These are phyloP conservation scores for Dorcus parallelipipedus DNA, from an alignment of 2,888 invertebrate species.

Conservation along the genomic window DNA sequence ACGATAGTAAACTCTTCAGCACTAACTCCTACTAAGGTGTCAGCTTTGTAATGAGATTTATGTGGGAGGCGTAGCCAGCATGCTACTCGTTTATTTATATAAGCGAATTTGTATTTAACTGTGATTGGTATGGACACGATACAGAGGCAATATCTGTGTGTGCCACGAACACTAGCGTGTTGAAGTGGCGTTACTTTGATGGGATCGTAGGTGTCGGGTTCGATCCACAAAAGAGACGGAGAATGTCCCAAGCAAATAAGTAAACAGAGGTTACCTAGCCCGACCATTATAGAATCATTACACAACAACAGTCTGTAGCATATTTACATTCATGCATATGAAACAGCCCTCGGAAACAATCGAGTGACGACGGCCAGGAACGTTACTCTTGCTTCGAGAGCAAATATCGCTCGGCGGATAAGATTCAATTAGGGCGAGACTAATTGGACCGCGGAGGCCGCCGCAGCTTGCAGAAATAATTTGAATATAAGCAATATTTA, in stretches of 20 bases:
- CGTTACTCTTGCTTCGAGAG: slow-evolving; percentile 14
- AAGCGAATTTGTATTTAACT: background rate
- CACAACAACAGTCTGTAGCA: slow-evolving; percentile 25
- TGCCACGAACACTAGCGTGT: slow-evolving; percentile 9
- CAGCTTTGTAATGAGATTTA: too few species aligned
- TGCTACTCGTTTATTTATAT: too few species aligned
- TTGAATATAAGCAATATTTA: slow-evolving; percentile 49
- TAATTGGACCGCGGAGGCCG: slow-evolving; percentile 40
- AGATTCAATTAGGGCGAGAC: slow-evolving; percentile 45
- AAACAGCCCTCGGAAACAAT: slow-evolving; percentile 32
- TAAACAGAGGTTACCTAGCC: slow-evolving; percentile 18
- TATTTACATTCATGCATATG: slow-evolving; percentile 43
- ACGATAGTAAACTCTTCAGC: too few species aligned
- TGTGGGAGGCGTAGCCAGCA: too few species aligned
- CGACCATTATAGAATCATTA: slow-evolving; percentile 38
- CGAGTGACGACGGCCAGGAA: background rate
- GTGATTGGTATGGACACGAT: slow-evolving; percentile 3
- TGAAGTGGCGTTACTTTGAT: slow-evolving; percentile 3
- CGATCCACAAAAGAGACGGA: background rate
- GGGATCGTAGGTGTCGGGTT: background rate
- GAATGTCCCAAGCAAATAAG: slow-evolving; percentile 6
- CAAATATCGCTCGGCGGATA: slow-evolving; percentile 36
- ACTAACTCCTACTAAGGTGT: too few species aligned
- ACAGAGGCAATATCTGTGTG: slow-evolving; percentile 4
- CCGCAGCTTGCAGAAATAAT: slow-evolving; percentile 39